These are phyloP conservation scores for Charanyca ferruginea DNA, from an alignment of 2,888 invertebrate genomes.

Conservation along the genomic window DNA sequence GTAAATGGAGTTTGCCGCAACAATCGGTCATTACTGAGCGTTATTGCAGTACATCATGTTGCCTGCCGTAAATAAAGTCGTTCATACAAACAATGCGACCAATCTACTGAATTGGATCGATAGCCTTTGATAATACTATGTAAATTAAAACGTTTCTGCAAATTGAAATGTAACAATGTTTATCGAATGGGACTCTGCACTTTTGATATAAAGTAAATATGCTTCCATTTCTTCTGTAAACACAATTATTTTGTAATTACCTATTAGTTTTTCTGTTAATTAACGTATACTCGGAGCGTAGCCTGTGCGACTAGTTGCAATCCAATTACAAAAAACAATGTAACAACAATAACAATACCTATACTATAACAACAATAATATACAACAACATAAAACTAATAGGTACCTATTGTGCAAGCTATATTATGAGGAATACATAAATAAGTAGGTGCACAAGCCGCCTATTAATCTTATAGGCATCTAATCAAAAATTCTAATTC, in stretches of 20 bases:
- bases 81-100: slow-evolving; percentile 47
- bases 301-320: no score
- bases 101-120: slow-evolving; percentile 45
- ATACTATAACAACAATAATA: no score
- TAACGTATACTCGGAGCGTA: no score
- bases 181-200: not conserved
- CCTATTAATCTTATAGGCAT: no score
- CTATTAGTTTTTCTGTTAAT: no score
- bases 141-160: slow-evolving; percentile 30
- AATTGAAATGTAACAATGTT: slow-evolving; percentile 27
- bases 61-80: slow-evolving; percentile 40
- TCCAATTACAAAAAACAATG: no score
- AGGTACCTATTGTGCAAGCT: no score
- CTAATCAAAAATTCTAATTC: no score
- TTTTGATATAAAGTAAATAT: not conserved
- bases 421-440: no score
- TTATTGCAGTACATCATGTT: slow-evolving; percentile 39
- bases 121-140: slow-evolving; percentile 23
- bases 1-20: slow-evolving; percentile 24
- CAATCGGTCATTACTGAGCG: slow-evolving; percentile 49
- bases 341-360: no score
- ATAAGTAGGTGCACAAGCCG: no score
- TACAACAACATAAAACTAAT: no score
- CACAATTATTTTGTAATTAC: not conserved
- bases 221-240: not conserved